phyloP scores from a whole-genome alignment of 2,888 invertebrate species.

The Sesia bembeciformis region DNA sequence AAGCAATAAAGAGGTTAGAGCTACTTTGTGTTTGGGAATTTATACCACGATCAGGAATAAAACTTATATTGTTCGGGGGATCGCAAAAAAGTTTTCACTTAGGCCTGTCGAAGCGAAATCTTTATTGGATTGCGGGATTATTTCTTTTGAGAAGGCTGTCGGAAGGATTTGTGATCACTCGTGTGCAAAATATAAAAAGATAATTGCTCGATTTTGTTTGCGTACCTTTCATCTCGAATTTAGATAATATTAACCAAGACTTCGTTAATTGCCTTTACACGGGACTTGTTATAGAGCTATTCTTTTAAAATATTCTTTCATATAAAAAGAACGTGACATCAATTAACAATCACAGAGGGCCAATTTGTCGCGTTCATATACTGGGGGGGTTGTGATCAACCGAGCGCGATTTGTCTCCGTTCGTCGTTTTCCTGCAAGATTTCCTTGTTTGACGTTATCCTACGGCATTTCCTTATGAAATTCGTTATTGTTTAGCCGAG shows the following conservation, averaged over 20 bases:
- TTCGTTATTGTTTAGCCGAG: conserved; percentile 34
- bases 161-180: conserved; percentile 27
- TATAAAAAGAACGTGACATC: no score
- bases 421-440: conserved; percentile 25
- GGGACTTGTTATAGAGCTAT: no score
- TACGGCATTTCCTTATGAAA: conserved; percentile 37
- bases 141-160: conserved; percentile 46
- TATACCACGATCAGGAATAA: conserved; percentile 69
- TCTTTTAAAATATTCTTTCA: no score
- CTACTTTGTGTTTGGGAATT: conserved; percentile 72
- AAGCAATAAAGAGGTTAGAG: conserved; percentile 71
- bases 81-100: conserved; percentile 69
- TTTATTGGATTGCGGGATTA: conserved; percentile 66
- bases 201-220: conserved; percentile 27
- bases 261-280: no score
- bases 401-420: conserved; percentile 6
- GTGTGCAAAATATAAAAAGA: conserved; percentile 34
- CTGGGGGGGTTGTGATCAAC: background rate
- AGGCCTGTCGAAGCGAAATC: conserved; percentile 62
- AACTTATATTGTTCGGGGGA: conserved; percentile 68
- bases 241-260: background rate
- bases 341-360: no score
- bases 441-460: conserved; percentile 25
- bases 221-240: conserved; percentile 16
- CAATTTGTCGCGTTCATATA: no score